These are phyloP conservation scores for Cavia porcellus DNA, from an alignment of 2,113 vertebrate genomes.

Conservation along the genomic window DNA sequence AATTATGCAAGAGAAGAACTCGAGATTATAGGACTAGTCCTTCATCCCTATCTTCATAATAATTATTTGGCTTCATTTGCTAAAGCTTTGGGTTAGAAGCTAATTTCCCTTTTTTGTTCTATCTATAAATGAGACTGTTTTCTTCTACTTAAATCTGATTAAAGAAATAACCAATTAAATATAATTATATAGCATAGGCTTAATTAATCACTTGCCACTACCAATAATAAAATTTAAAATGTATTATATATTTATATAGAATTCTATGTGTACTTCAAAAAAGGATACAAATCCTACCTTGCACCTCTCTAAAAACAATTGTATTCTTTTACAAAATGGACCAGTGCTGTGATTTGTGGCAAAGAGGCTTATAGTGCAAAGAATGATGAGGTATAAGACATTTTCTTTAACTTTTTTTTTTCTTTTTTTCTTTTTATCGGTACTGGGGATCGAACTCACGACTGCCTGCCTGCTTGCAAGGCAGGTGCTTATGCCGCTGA, in stretches of 20 bases:
- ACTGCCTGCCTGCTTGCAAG: no score
- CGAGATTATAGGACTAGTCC: neutral
- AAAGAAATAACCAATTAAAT: conserved; percentile 65
- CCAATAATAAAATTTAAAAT: conserved; percentile 35
- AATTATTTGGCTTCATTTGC: conserved; percentile 73
- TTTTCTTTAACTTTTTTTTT: neutral
- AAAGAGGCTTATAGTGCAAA: neutral
- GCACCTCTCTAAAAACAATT: neutral
- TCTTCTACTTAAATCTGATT: conserved; percentile 68
- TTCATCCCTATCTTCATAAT: conserved; percentile 60
- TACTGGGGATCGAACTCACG: no score
- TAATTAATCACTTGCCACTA: conserved; percentile 52
- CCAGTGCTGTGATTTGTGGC: neutral
- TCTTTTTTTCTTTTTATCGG: no score
- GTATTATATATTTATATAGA: conserved; percentile 30
- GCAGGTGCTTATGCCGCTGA: no score
- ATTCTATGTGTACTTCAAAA: conserved; percentile 43
- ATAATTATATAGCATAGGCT: conserved; percentile 56
- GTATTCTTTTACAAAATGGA: conserved; percentile 17
- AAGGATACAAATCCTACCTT: neutral
- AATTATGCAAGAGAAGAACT: conserved; percentile 38
- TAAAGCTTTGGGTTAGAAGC: conserved; percentile 58
- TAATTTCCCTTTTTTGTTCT: conserved; percentile 77
- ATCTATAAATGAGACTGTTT: conserved; percentile 71
- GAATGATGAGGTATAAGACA: neutral